Conservation (phyloP, 1,140 invertebrate genomes). For the Eufriesea mexicana region DNA sequence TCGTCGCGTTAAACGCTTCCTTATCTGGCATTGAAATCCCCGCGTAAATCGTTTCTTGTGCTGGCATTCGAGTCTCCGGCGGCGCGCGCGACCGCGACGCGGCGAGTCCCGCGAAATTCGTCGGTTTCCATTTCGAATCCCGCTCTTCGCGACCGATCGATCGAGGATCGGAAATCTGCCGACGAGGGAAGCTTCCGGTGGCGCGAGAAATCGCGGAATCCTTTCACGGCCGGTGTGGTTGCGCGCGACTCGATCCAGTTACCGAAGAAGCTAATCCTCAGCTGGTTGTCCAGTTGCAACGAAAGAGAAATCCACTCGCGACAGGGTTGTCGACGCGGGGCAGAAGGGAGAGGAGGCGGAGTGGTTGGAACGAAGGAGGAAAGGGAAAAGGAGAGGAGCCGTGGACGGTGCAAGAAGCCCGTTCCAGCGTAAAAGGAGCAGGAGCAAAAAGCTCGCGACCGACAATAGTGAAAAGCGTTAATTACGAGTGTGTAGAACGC, state of each 20-base stretch:
- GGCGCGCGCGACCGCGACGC: constrained; percentile 3
- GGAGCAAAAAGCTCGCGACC: constrained; percentile 49
- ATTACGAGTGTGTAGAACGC: constrained; percentile 61
- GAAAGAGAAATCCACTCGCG: constrained; percentile 78
- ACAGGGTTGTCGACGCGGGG: constrained; percentile 40
- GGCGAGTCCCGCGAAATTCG: neutral
- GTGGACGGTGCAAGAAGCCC: constrained; percentile 35
- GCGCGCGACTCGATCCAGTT: constrained; percentile 75
- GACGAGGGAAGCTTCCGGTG: constrained; percentile 4
- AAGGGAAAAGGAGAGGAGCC: constrained; percentile 37
- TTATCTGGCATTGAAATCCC: constrained; percentile 70
- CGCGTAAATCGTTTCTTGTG: constrained; percentile 43
- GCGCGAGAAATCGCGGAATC: constrained; percentile 35
- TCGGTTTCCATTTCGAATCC: neutral
- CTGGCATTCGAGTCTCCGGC: constrained; percentile 75
- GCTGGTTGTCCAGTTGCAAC: constrained; percentile 59
- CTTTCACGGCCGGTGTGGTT: constrained; percentile 58
- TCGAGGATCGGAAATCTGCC: neutral
- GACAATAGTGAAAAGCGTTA: constrained; percentile 71
- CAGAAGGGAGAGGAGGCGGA: neutral
- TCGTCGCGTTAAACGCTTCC: neutral
- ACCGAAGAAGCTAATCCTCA: constrained; percentile 71
- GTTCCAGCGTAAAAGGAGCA: constrained; percentile 46
- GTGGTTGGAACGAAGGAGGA: neutral
- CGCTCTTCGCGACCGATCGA: too few species aligned